phyloP scores from a whole-genome alignment of 2,113 vertebrate genomes.

The Indicator maculatus region DNA sequence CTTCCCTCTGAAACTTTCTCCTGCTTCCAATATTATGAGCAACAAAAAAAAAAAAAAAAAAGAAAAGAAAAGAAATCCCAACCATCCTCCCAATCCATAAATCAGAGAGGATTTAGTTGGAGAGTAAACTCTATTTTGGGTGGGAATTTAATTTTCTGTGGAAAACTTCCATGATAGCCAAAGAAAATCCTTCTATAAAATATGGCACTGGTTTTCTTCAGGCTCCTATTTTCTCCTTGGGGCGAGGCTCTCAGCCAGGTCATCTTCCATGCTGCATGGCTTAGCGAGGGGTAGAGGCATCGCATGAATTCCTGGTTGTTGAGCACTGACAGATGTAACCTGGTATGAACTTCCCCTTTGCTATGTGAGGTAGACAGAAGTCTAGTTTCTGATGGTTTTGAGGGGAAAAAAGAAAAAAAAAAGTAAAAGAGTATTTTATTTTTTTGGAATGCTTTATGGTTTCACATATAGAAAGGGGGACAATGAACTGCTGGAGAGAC shows the following conservation, averaged over 20 bases:
- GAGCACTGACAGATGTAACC: conserved; percentile 47
- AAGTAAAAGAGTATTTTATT: not conserved
- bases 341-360: conserved; percentile 43
- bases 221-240: conserved; percentile 11
- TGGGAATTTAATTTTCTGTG: conserved; percentile 39
- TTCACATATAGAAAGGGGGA: not conserved
- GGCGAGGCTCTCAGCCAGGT: not conserved
- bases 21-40: not conserved
- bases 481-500: too few species aligned
- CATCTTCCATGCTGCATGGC: not conserved
- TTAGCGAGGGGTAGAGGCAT: conserved; percentile 9
- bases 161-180: conserved; percentile 10
- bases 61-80: not conserved
- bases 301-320: not conserved
- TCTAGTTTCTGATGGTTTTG: not conserved
- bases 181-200: conserved; percentile 24
- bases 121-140: not conserved
- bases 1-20: not conserved
- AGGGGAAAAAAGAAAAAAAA: not conserved
- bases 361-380: conserved; percentile 38
- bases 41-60: not conserved
- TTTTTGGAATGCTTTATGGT: not conserved
- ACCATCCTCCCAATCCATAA: conserved; percentile 7
- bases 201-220: not conserved
- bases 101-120: conserved; percentile 24